Evolutionary conservation across 2,797 vertebrate genomes (phyloP).

Genomic region (Peromyscus nudipes): DNA sequence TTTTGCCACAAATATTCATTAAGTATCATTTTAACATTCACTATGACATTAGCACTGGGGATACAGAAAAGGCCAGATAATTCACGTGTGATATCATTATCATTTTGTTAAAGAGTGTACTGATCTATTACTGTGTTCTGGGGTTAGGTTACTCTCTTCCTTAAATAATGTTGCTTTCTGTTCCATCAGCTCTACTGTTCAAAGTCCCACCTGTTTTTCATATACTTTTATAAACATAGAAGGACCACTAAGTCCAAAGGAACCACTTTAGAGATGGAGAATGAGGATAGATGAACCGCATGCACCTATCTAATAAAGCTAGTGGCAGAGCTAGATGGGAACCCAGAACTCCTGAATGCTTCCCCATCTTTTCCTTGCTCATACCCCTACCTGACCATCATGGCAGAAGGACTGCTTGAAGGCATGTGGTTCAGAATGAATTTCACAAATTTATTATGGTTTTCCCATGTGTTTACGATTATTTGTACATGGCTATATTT

Average conservation of each 20-base stretch:
- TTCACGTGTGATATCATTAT: background rate
- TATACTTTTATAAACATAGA: constrained; percentile 28
- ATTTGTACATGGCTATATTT: constrained; percentile 40
- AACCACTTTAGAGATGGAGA: constrained; percentile 4
- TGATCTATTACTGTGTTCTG: background rate
- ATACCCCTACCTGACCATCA: background rate
- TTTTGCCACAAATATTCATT: constrained; percentile 18
- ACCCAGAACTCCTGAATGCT: background rate
- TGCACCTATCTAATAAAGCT: background rate
- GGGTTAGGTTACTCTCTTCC: constrained; percentile 43
- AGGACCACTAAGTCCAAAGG: background rate
- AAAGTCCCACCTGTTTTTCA: constrained; percentile 48
- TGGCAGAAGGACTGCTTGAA: background rate
- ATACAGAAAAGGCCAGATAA: background rate
- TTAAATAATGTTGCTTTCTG: constrained; percentile 39
- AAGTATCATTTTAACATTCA: constrained; percentile 15
- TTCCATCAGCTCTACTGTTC: background rate
- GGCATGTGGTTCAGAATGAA: background rate
- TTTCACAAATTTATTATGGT: constrained; percentile 43
- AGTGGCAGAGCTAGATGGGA: background rate
- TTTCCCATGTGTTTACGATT: constrained; percentile 18
- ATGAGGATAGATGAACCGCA: background rate
- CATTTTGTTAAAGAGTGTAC: constrained; percentile 5
- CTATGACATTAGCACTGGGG: background rate
- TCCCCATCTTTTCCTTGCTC: background rate